Evolutionary conservation across 2,797 vertebrate species (phyloP), one percentile per base, ranked within the genome.

Genomic region (Sarcoramphus papa): DNA sequence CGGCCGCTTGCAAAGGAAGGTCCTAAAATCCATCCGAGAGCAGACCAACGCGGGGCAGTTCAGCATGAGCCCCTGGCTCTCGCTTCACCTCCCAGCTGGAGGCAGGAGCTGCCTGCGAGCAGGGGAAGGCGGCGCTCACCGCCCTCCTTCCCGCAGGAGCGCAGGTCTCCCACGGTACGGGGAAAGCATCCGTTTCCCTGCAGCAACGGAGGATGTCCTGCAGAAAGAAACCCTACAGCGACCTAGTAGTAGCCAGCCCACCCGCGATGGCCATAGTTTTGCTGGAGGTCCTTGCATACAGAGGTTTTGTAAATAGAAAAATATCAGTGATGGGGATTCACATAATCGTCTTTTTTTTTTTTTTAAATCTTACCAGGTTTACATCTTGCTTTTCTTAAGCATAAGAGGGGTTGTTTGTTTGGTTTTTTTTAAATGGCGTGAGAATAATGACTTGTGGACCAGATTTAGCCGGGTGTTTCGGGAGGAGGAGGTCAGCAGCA

Each of bases 301-400:
- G 82, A 96, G 45, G 70, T 70, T 94, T 86, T 97, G 83, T 97
- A 97, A 94, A 97, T 93, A 98, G 63, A 74, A 94, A 81, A 90
- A 75, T 77, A 95, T 31, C 90, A 70, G 48, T 80, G 90, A 94
- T 88, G 97, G 94, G 93, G 93, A 97, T 94, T 69, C 4, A 9
- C 90, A 72, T 90, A 23, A 76, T 60, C 41, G 10, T 20, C n/a
- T n/a, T 59, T 84, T 90, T 94, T 92, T 27, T 64, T 37, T 11
- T 37, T 37, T 37, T 37, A 22, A 74, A 27, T 33, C 48, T 64
- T 33, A 9, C n/a, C 84, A 75, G 84, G 91, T 97, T 98, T 96
- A 68, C 45, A 50, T 76, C 81, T 56, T 33, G 23, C 22, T 73
- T 74, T 90, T 54, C 7, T 30, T 33, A 20, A 91, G 67, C 74